Percentiles rank a stretch among this genome's conserved stretches.
Conservation (phyloP, 1,140 invertebrate species). For the Mercenaria mercenaria region DNA sequence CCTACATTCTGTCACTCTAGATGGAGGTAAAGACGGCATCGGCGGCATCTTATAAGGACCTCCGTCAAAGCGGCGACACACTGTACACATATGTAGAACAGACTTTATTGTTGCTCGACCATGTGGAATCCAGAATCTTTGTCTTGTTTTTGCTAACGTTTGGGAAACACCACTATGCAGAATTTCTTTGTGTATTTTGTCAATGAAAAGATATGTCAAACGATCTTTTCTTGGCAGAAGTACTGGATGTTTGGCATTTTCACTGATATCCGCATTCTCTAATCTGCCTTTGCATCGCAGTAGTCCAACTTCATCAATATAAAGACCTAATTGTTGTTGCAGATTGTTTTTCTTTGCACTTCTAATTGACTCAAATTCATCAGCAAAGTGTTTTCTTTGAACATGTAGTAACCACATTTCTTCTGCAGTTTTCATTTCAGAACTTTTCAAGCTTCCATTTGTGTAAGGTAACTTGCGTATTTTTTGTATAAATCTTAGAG, state of each 20-base stretch:
- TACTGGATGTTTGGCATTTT: not conserved
- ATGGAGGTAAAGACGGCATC: conserved; percentile 3
- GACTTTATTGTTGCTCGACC: too few species aligned
- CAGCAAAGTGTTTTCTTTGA: too few species aligned
- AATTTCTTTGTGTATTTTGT: not conserved
- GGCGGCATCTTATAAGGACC: conserved; percentile 36
- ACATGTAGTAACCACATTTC: too few species aligned
- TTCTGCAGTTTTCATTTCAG: not conserved
- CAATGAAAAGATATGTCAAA: not conserved
- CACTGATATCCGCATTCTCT: not conserved
- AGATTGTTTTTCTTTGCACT: not conserved
- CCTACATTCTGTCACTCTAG: not conserved
- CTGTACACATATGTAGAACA: not conserved
- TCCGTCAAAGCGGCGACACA: conserved; percentile 6
- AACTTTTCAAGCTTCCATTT: not conserved
- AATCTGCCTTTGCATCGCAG: not conserved
- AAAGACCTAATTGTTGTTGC: not conserved
- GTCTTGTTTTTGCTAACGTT: not conserved
- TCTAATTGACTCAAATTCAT: not conserved
- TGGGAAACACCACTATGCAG: not conserved
- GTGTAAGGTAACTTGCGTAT: not conserved
- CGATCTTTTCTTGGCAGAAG: not conserved
- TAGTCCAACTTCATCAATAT: not conserved
- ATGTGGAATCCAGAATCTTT: conserved; percentile 30
- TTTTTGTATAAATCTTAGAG: conserved; percentile 3